Percentiles rank a stretch among this genome's conserved stretches.
These are phyloP conservation scores for Antennarius maculatus DNA, from an alignment of 2,797 vertebrate genomes.

Conservation along the genomic window DNA sequence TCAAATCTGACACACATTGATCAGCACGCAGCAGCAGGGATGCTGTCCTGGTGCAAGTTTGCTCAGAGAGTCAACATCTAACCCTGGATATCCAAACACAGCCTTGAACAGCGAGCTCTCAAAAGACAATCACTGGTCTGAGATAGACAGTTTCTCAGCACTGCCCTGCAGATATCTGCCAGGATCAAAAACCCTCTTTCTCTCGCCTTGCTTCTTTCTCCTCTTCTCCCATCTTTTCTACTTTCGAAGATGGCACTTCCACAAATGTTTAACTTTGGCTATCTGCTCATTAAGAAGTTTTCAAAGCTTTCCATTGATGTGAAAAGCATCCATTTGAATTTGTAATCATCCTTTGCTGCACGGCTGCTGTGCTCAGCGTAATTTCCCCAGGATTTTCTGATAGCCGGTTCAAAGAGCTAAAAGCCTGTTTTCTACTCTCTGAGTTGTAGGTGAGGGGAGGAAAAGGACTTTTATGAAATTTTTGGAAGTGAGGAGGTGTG, in stretches of 20 bases:
- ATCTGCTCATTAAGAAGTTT: conserved; percentile 91
- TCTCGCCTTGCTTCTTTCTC: conserved; percentile 14
- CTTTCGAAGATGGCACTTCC: conserved; percentile 66
- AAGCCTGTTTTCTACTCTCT: conserved; percentile 75
- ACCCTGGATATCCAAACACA: conserved; percentile 53
- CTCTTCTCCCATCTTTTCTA: conserved; percentile 25
- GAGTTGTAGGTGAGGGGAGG: conserved; percentile 32
- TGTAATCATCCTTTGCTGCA: conserved; percentile 85
- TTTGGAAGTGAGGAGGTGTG: conserved; percentile 53
- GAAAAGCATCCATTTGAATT: conserved; percentile 91
- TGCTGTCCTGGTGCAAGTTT: conserved; percentile 77
- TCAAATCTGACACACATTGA: conserved; percentile 63
- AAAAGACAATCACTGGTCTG: conserved; percentile 49
- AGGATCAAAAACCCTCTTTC: conserved; percentile 79
- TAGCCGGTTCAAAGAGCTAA: conserved; percentile 83
- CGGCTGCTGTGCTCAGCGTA: conserved; percentile 83
- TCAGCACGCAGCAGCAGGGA: conserved; percentile 50
- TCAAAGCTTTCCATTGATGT: conserved; percentile 89
- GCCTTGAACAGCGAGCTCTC: conserved; percentile 59
- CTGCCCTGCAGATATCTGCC: conserved; percentile 87
- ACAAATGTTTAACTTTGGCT: conserved; percentile 85
- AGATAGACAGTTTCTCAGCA: conserved; percentile 55
- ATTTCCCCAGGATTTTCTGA: conserved; percentile 72
- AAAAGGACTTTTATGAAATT: conserved; percentile 62
- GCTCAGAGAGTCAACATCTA: conserved; percentile 49